Percentiles rank a stretch among this genome's conserved stretches.
Evolutionary conservation across 1,140 invertebrate species (phyloP).

Genomic region (Ruditapes philippinarum): DNA sequence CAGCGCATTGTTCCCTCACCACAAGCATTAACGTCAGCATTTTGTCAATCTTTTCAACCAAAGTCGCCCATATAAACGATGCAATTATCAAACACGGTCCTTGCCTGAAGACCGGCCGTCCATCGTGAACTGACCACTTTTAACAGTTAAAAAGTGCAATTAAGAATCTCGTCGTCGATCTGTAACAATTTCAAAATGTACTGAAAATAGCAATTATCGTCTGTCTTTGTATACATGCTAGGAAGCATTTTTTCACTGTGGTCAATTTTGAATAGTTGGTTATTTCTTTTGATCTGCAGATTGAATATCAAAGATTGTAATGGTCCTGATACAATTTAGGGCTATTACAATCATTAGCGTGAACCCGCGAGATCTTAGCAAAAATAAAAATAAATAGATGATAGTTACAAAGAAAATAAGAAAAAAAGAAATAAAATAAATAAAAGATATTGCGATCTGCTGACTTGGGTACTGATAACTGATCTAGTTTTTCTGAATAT

Average conservation of each 20-base stretch:
- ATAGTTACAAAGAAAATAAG: too few relatives aligned
- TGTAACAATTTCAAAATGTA: neutral
- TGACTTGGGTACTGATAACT: too few relatives aligned
- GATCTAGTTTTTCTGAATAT: too few relatives aligned
- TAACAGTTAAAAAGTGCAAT: neutral
- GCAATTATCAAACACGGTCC: neutral
- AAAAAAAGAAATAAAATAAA: too few relatives aligned
- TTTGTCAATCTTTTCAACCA: neutral
- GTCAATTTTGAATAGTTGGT: neutral
- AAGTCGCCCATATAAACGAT: neutral
- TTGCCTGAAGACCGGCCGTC: neutral
- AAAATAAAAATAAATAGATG: too few relatives aligned
- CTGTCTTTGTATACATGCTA: neutral
- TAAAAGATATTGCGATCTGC: too few relatives aligned
- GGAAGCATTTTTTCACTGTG: neutral
- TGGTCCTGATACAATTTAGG: too few relatives aligned
- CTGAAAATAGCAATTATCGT: conserved; percentile 19
- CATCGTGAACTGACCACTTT: neutral
- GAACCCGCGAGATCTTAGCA: too few relatives aligned
- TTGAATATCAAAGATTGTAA: neutral
- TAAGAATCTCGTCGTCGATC: conserved; percentile 7
- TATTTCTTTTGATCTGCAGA: neutral
- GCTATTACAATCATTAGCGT: too few relatives aligned
- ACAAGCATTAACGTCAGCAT: neutral
- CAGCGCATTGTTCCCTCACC: neutral